Conservation (phyloP, 30 jellyfish, hydroid and myxozoan genomes). For the Cassiopea andromeda region DNA sequence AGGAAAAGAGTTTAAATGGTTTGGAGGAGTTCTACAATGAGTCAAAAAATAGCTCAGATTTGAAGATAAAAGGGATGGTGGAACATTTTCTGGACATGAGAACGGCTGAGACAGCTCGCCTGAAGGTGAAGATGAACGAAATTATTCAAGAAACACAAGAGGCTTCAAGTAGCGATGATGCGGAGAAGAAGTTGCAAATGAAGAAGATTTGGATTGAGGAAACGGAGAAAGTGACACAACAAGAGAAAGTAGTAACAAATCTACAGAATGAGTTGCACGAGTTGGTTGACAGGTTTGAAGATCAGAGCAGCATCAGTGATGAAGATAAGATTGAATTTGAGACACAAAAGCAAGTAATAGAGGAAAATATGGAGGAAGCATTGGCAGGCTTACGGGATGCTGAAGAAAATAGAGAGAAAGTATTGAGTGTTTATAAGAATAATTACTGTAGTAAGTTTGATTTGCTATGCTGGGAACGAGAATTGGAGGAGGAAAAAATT, state of each 20-base stretch:
- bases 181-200: conserved; percentile 57
- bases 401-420: conserved; percentile 58
- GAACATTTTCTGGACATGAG: conserved; percentile 68
- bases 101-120: conserved; percentile 69
- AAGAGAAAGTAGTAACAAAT: conserved; percentile 69
- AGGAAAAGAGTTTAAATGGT: conserved; percentile 43
- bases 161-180: conserved; percentile 24
- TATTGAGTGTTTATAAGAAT: conserved; percentile 62
- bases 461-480: conserved; percentile 89
- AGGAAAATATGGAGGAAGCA: conserved; percentile 41
- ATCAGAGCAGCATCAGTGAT: conserved; percentile 69
- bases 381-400: conserved; percentile 53
- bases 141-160: conserved; percentile 50
- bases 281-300: conserved; percentile 63
- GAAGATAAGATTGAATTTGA: conserved; percentile 70
- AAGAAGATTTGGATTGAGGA: conserved; percentile 73
- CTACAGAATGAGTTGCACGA: conserved; percentile 68
- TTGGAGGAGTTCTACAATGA: conserved; percentile 58
- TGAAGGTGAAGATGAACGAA: conserved; percentile 73
- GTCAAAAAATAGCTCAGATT: conserved; percentile 65
- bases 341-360: conserved; percentile 33
- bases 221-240: conserved; percentile 60
- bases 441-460: conserved; percentile 77
- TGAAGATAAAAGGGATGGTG: conserved; percentile 60
- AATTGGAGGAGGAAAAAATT: conserved; percentile 53